Evolutionary conservation across 2,113 vertebrate genomes (phyloP), one percentile per base, ranked within the genome.

Genomic region (Catharus minimus): DNA sequence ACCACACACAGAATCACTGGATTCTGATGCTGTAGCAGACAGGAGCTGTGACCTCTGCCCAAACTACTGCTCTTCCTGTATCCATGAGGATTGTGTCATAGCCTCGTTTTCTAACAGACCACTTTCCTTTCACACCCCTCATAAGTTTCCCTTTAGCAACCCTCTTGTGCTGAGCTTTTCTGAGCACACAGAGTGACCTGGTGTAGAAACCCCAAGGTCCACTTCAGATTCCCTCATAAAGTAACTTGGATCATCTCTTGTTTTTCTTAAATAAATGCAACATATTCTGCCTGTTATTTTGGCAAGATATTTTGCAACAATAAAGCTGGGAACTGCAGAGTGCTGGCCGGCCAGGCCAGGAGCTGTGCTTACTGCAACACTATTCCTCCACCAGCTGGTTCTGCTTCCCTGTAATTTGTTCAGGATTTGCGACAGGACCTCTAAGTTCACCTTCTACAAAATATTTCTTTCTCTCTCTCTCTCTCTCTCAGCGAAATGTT

Each of bases 321-420:
- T 92, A 91, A 95, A 85, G 66, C 88, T 95, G 85, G 88, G 89
- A 96, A 83, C 7, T 73, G 72, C 82, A 17, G 52, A 68, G 78
- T 94, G 72, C 90, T 80, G 65, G 93, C 89, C 90, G 80, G 87
- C 81, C 65, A 36, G 83, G 58, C 92, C 91, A 86, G 58, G 88
- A 71, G 4, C 22, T 44, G 18, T 61, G 90, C 93, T 88, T 95
- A 80, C 72, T 85, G 52, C 56, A 91, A 91, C 79, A 52, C 18
- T 92, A 89, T 94, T 95, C 87, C 81, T 76, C 82, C 88, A 80
- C 88, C 98, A 98, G 97, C 97, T 98, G 98, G 95, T 98, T 98
- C 96, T 97, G 96, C 90, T 98, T 98, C 95, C 28, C 92, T 96
- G 89, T 97, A 98, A 98, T 98, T 98, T 98, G 97, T 97, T 97